Evolutionary conservation across 2,888 invertebrate species (phyloP).

Genomic region (Acrocera orbiculus): DNA sequence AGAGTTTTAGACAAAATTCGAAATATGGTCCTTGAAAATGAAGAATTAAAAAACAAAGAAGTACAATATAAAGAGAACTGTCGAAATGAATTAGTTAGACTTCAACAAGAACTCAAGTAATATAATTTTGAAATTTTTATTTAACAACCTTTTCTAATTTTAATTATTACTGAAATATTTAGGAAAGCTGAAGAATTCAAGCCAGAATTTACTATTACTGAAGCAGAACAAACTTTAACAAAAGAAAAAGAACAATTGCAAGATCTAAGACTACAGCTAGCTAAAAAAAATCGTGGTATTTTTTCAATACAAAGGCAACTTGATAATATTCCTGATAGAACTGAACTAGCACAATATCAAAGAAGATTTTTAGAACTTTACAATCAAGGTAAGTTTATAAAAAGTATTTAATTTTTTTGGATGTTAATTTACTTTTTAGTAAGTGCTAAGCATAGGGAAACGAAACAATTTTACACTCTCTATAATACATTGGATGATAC

Average conservation of each 20-base stretch:
- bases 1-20: constrained; percentile 35
- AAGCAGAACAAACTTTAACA: constrained; percentile 39
- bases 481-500: constrained; percentile 92
- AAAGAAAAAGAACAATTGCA: constrained; percentile 45
- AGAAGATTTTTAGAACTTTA: constrained; percentile 89
- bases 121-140: neutral
- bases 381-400: constrained; percentile 56
- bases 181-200: constrained; percentile 32
- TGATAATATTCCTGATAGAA: constrained; percentile 84
- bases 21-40: constrained; percentile 46
- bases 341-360: constrained; percentile 90
- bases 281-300: constrained; percentile 61
- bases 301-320: constrained; percentile 66
- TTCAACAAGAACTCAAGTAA: constrained; percentile 30
- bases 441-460: constrained; percentile 87
- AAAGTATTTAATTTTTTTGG: neutral
- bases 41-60: constrained; percentile 54
- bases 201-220: constrained; percentile 32
- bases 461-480: constrained; percentile 91
- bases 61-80: constrained; percentile 56
- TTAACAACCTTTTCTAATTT: neutral
- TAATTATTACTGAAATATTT: neutral
- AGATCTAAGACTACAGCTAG: constrained; percentile 47
- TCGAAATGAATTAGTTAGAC: constrained; percentile 40
- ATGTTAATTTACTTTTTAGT: constrained; percentile 39